phyloP scores from a whole-genome alignment of 2,888 invertebrate genomes.

The Aleiodes testaceus region DNA sequence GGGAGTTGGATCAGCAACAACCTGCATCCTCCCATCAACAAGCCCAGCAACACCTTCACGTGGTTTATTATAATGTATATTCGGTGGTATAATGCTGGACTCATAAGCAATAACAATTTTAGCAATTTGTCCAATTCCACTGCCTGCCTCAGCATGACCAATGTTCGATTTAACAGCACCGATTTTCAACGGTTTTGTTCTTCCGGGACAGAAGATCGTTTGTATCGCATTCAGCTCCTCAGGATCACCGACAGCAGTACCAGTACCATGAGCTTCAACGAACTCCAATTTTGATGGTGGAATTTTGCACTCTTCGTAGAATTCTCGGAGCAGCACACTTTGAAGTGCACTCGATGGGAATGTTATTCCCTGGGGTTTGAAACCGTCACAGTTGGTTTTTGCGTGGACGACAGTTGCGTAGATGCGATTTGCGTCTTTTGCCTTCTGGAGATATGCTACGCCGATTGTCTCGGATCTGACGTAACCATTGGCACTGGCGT shows the following conservation, averaged over 20 bases:
- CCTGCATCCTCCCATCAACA: constrained; percentile 78
- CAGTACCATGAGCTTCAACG: constrained; percentile 84
- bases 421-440: constrained; percentile 72
- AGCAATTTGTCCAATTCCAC: constrained; percentile 86
- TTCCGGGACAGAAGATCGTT: constrained; percentile 83
- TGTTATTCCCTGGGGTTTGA: constrained; percentile 69
- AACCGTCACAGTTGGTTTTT: constrained; percentile 78
- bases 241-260: constrained; percentile 90
- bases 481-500: constrained; percentile 87
- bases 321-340: constrained; percentile 73
- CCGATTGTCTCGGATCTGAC: constrained; percentile 86
- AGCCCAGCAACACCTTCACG: constrained; percentile 79
- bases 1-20: constrained; percentile 82
- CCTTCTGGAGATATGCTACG: constrained; percentile 82
- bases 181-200: constrained; percentile 85
- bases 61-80: constrained; percentile 84
- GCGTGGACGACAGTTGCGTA: constrained; percentile 76
- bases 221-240: constrained; percentile 91
- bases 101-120: constrained; percentile 90
- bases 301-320: constrained; percentile 77
- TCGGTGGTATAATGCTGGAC: constrained; percentile 86
- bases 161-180: constrained; percentile 96
- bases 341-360: constrained; percentile 67
- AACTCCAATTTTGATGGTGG: constrained; percentile 76
- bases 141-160: constrained; percentile 93